Evolutionary conservation across 2,113 vertebrate species (phyloP).

Genomic region (Triplophysa dalaica): DNA sequence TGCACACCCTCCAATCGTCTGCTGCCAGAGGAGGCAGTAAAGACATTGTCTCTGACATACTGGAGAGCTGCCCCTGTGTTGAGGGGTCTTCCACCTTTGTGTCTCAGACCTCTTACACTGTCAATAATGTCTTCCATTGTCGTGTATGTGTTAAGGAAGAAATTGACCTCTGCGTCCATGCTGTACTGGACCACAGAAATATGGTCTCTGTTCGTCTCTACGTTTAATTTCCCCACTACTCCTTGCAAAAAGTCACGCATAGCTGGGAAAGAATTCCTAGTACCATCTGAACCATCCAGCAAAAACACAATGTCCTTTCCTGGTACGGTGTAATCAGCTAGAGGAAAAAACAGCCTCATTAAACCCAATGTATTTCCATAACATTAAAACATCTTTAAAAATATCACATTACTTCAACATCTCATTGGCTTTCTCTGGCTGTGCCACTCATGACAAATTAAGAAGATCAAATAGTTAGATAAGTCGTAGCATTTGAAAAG

Average conservation of each 20-base stretch:
- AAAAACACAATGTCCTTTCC: slow-evolving; percentile 68
- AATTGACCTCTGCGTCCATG: slow-evolving; percentile 49
- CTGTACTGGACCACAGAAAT: slow-evolving; percentile 52
- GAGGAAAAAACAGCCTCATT: slow-evolving; percentile 12
- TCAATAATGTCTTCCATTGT: slow-evolving; percentile 49
- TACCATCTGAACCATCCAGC: slow-evolving; percentile 71
- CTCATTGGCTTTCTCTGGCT: not conserved
- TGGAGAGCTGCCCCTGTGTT: not conserved
- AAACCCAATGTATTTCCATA: not conserved
- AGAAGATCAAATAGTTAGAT: not conserved
- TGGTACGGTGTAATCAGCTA: slow-evolving; percentile 56
- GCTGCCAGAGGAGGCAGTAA: not conserved
- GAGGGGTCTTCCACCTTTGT: slow-evolving; percentile 64
- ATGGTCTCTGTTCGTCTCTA: slow-evolving; percentile 32
- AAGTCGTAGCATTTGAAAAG: not conserved
- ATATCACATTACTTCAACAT: not conserved
- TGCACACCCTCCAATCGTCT: not conserved
- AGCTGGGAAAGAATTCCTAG: no score
- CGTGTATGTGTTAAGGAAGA: slow-evolving; percentile 57
- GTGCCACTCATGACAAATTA: not conserved
- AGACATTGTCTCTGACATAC: not conserved
- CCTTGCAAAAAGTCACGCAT: not conserved
- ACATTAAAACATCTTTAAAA: not conserved
- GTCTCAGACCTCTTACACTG: slow-evolving; percentile 34
- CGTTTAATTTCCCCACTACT: slow-evolving; percentile 36